Evolutionary conservation across 2,888 invertebrate genomes (phyloP).

Genomic region (Baronia brevicornis): DNA sequence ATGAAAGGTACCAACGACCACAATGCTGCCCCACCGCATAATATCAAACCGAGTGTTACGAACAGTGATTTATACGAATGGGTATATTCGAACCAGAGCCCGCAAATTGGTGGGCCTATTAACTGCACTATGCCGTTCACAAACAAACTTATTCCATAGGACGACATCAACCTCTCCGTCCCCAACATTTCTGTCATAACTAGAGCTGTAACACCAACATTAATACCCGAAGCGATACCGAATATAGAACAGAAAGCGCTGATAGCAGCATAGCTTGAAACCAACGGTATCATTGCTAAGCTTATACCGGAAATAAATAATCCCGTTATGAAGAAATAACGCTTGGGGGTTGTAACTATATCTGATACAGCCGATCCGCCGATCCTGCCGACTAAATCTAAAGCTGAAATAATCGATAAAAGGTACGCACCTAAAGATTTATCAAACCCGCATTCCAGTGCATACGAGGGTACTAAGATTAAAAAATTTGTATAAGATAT

Average conservation of each 20-base stretch:
- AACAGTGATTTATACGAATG: constrained; percentile 83
- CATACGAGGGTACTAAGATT: constrained; percentile 87
- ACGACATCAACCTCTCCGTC: constrained; percentile 87
- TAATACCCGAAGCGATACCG: constrained; percentile 88
- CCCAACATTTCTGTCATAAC: constrained; percentile 93
- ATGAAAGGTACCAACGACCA: constrained; percentile 87
- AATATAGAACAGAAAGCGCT: constrained; percentile 84
- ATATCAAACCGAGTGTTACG: constrained; percentile 81
- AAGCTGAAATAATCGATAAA: constrained; percentile 85
- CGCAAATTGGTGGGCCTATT: constrained; percentile 89
- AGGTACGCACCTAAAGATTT: constrained; percentile 83
- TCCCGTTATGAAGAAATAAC: constrained; percentile 89
- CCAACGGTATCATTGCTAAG: constrained; percentile 81
- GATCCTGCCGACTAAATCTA: constrained; percentile 88
- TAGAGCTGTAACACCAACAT: constrained; percentile 90
- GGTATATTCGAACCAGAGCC: constrained; percentile 79
- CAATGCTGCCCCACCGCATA: constrained; percentile 82
- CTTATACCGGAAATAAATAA: constrained; percentile 85
- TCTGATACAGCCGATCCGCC: constrained; percentile 91
- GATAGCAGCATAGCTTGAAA: constrained; percentile 77
- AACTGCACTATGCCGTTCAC: constrained; percentile 89
- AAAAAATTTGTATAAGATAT: constrained; percentile 92
- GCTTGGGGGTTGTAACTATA: constrained; percentile 83
- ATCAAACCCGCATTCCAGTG: constrained; percentile 80
- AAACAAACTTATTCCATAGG: constrained; percentile 90